phyloP scores from a whole-genome alignment of 1,140 invertebrate genomes.

The Phenacoccus solenopsis region DNA sequence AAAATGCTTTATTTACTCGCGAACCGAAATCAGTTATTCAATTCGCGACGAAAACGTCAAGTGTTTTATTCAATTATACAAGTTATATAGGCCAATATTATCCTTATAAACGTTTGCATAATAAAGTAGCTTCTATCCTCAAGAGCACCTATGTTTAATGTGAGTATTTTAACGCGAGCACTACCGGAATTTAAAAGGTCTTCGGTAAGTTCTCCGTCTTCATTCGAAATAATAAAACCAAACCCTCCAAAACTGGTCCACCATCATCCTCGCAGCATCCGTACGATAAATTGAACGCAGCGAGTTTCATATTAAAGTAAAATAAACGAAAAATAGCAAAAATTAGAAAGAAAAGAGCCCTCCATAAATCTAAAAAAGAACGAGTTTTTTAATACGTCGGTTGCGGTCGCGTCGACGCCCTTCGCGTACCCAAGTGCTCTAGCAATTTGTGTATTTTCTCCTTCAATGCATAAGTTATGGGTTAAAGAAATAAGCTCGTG shows the following conservation, averaged over 20 bases:
- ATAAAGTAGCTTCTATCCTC: neutral
- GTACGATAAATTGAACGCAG: neutral
- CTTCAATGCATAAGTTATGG: neutral
- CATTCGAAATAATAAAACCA: neutral
- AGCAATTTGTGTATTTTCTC: neutral
- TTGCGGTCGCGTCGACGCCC: too few relatives aligned
- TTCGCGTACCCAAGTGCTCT: neutral
- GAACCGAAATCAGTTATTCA: neutral
- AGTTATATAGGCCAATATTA: neutral
- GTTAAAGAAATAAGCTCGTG: neutral
- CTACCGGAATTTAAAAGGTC: neutral
- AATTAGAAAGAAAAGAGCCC: neutral
- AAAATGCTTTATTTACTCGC: neutral
- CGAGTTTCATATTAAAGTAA: neutral
- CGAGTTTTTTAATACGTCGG: neutral
- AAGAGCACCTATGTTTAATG: neutral
- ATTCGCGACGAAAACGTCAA: neutral
- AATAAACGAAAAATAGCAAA: neutral
- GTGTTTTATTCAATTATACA: neutral
- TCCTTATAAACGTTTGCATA: neutral
- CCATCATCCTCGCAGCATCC: neutral
- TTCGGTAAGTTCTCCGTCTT: neutral
- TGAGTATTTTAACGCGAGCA: too few relatives aligned
- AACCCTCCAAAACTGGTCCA: too few relatives aligned
- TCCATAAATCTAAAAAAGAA: neutral